Evolutionary conservation across 2,113 vertebrate genomes (phyloP).

Genomic region (Chinchilla lanigera): DNA sequence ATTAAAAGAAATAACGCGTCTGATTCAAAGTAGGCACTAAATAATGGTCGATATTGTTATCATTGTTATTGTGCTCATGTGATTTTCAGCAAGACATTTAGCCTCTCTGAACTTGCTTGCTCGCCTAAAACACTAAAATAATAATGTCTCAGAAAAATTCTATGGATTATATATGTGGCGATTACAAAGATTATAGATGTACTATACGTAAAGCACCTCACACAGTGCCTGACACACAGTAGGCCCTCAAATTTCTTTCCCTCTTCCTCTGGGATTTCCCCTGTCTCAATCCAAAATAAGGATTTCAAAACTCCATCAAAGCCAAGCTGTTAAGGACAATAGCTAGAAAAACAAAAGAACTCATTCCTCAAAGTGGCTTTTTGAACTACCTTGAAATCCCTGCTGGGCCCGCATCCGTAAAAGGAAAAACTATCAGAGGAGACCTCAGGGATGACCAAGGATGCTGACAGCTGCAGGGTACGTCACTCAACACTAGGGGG

Average conservation of each 20-base stretch:
- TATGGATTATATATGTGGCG: neutral
- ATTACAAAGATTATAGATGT: neutral
- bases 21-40: neutral
- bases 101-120: neutral
- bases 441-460: neutral
- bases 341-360: neutral
- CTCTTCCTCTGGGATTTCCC: neutral
- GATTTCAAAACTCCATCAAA: neutral
- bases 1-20: constrained; percentile 4
- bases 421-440: neutral
- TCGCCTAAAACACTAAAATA: neutral
- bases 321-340: neutral
- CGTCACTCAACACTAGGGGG: constrained; percentile 43
- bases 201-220: neutral
- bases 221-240: neutral
- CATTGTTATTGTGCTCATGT: neutral
- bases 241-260: neutral
- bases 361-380: neutral
- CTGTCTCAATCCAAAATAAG: neutral
- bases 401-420: neutral
- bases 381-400: neutral
- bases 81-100: neutral
- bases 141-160: neutral
- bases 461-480: neutral
- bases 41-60: neutral